These are phyloP conservation scores for Bufo bufo DNA, from an alignment of 2,113 vertebrate species.

Conservation along the genomic window DNA sequence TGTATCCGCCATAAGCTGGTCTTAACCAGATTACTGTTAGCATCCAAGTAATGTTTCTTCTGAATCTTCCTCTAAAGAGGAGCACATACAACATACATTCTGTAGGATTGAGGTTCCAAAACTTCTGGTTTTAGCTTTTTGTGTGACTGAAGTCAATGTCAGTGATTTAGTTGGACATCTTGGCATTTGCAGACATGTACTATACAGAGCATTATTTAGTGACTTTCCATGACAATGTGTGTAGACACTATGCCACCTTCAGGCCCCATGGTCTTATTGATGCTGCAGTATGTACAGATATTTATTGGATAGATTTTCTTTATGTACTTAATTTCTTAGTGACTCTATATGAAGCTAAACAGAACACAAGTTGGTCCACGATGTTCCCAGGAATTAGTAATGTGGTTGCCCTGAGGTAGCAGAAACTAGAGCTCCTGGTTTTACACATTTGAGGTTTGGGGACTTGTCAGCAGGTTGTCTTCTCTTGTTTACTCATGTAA, in stretches of 20 bases:
- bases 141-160: background rate
- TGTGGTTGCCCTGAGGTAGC: background rate
- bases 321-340: background rate
- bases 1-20: constrained; percentile 23
- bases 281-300: background rate
- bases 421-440: background rate
- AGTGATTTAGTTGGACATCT: background rate
- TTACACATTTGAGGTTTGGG: background rate
- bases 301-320: background rate
- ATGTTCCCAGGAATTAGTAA: background rate
- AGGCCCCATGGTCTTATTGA: background rate
- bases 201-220: background rate
- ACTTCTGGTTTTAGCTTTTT: background rate
- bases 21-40: constrained; percentile 35
- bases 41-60: constrained; percentile 8
- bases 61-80: background rate
- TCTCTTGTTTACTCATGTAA: background rate
- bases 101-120: background rate
- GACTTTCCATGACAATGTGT: background rate
- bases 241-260: background rate
- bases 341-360: background rate
- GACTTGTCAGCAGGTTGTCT: background rate
- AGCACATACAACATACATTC: background rate
- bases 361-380: background rate
- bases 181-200: background rate